Percentiles rank a stretch among this genome's conserved stretches.
Conservation (phyloP, 2,797 vertebrate species). For the Phataginus tetradactyla region DNA sequence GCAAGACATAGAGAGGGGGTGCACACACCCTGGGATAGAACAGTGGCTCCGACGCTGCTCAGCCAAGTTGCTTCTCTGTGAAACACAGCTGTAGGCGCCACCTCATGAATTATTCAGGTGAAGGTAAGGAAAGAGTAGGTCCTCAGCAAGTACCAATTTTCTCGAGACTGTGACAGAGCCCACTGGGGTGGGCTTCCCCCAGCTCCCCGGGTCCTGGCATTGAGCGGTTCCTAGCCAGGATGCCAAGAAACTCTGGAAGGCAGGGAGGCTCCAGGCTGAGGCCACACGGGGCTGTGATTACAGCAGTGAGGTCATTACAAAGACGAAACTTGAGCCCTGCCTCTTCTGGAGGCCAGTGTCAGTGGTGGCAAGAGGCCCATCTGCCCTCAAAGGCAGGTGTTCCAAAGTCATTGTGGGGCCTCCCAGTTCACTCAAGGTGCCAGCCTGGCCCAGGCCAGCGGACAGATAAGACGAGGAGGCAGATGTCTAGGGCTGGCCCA, state of each 20-base stretch:
- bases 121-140: not conserved
- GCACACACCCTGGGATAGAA: not conserved
- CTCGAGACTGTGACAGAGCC: not conserved
- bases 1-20: too few species aligned
- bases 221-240: not conserved
- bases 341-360: not conserved
- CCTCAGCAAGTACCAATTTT: not conserved
- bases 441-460: not conserved
- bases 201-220: not conserved
- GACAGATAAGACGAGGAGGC: not conserved
- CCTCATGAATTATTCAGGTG: not conserved
- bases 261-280: not conserved
- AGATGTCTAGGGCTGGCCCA: not conserved
- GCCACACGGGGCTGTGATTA: not conserved
- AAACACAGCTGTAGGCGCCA: not conserved
- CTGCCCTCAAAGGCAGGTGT: not conserved
- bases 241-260: not conserved
- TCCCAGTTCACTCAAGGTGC: not conserved
- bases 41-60: not conserved
- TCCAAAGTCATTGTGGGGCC: not conserved
- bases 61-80: not conserved
- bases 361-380: not conserved
- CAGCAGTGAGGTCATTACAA: not conserved
- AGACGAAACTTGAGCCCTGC: not conserved
- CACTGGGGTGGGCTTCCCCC: not conserved